Base-by-base conservation (phyloP, 2,888 invertebrate species). In the Cetonia aurata region DNA sequence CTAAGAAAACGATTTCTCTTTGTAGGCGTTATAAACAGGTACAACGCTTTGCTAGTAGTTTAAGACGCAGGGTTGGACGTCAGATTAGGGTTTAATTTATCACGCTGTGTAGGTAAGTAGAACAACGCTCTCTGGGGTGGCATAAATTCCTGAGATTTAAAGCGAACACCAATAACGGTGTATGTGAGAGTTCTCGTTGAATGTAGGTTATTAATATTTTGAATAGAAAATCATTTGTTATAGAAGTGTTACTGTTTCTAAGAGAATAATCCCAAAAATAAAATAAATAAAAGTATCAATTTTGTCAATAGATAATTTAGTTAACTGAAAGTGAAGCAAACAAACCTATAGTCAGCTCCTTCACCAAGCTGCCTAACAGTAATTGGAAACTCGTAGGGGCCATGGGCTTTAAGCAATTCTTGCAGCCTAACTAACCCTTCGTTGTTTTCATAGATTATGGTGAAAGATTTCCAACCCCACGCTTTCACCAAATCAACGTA, bases 401-500 rank as follows among this genome's bases (percentile, higher is more conserved):
- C 94, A 77, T 95, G 95, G 2, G 94, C 94, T 85, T 96, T 96
- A 60, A 97, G 88, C 72, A 96, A 86, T 82, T 95, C 95, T 83
- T 96, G 96, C 19, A 96, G 87, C 52, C 96, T 89, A 62, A 96
- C 94, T 78, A 96, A 86, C 1, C 96, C 97, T 82, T 98, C 97
- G 84, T 96, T 96, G 85, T 94, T 95, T 85, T 98, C 97, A 85
- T 98, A 98, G 77, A 98, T 94, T 78, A 98, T 95, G 31, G 97
- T 96, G 83, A 97, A 97, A n/a, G 94, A 93, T 83, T 93, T 94
- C 98, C 98, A 98, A 72, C 93, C 95, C 92, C 95, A 94, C 1
- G 92, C 91, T 81, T 92, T 90, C 48, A 98, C 94, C 74, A 97
- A 87, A 85, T 96, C 95, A 74, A 96, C 95, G 84, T 95, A 96